Evolutionary conservation across 2,888 invertebrate genomes (phyloP).

Genomic region (Caradrina kadenii): DNA sequence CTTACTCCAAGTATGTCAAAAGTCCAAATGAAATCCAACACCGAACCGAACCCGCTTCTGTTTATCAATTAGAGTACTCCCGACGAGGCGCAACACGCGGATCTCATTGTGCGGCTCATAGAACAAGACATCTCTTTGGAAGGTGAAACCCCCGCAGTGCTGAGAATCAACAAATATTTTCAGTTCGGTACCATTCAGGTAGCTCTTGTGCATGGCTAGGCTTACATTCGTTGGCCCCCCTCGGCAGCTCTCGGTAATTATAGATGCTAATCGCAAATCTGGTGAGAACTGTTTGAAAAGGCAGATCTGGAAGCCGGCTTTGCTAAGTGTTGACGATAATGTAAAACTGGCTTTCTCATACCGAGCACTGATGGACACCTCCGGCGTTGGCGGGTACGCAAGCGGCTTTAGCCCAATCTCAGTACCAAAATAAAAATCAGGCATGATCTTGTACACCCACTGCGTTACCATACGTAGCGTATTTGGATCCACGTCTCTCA

Average conservation of each 20-base stretch:
- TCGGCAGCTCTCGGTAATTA: slow-evolving; percentile 77
- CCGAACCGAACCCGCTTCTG: slow-evolving; percentile 84
- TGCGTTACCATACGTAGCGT: slow-evolving; percentile 81
- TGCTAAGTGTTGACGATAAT: slow-evolving; percentile 81
- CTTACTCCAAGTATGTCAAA: slow-evolving; percentile 69
- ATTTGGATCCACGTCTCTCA: slow-evolving; percentile 83
- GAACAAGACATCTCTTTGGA: slow-evolving; percentile 82
- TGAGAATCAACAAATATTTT: slow-evolving; percentile 86
- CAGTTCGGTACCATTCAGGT: slow-evolving; percentile 79
- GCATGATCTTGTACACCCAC: slow-evolving; percentile 81
- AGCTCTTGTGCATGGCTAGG: slow-evolving; percentile 82
- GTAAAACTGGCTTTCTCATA: slow-evolving; percentile 77
- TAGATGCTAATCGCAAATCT: slow-evolving; percentile 81
- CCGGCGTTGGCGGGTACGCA: slow-evolving; percentile 73
- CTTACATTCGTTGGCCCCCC: slow-evolving; percentile 76
- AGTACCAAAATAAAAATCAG: slow-evolving; percentile 80
- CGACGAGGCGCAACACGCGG: slow-evolving; percentile 79
- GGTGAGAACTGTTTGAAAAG: slow-evolving; percentile 81
- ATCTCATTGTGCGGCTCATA: slow-evolving; percentile 79
- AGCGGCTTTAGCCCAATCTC: slow-evolving; percentile 81
- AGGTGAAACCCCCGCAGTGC: slow-evolving; percentile 85
- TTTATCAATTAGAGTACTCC: slow-evolving; percentile 82
- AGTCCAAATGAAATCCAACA: slow-evolving; percentile 85
- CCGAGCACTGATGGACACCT: slow-evolving; percentile 81
- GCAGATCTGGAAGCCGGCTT: slow-evolving; percentile 81